Evolutionary conservation across 2,113 vertebrate genomes (phyloP).

Genomic region (Peucedramus taeniatus): DNA sequence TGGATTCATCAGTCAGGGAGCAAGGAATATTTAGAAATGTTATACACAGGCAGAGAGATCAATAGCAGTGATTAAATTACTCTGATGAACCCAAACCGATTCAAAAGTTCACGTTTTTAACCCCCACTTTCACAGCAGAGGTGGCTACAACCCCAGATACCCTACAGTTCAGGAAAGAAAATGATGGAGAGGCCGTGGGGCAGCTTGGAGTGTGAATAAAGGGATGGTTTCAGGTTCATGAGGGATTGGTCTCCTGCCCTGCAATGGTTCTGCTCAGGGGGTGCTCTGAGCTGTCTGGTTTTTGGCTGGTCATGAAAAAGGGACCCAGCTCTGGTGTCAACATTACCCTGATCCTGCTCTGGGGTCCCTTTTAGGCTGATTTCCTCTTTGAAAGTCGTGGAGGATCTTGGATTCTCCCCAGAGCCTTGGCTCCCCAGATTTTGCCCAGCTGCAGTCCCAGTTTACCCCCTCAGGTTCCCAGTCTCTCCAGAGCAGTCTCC

Average conservation of each 20-base stretch:
- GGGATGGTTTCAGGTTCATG: fast-evolving
- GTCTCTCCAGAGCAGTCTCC: neutral
- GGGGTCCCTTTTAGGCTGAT: neutral
- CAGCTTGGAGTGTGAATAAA: neutral
- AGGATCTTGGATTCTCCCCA: neutral
- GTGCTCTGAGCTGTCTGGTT: neutral
- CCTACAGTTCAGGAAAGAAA: neutral
- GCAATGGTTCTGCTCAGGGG: neutral
- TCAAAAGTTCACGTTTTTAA: fast-evolving
- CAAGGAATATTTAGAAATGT: fast-evolving
- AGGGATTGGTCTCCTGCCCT: neutral
- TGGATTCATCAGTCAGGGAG: neutral
- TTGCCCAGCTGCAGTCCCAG: neutral
- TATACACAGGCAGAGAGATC: neutral
- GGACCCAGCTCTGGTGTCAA: neutral
- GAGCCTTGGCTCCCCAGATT: neutral
- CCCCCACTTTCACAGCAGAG: neutral
- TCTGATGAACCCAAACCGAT: neutral
- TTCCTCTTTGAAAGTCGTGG: neutral
- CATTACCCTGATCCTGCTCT: neutral
- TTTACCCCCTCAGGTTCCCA: neutral
- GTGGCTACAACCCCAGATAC: neutral
- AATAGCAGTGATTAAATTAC: neutral
- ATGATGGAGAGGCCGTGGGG: neutral
- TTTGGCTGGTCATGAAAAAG: neutral